Evolutionary conservation across 2,797 vertebrate species (phyloP), one percentile per base, ranked within the genome.

Genomic region (Syndactyla subalaris): DNA sequence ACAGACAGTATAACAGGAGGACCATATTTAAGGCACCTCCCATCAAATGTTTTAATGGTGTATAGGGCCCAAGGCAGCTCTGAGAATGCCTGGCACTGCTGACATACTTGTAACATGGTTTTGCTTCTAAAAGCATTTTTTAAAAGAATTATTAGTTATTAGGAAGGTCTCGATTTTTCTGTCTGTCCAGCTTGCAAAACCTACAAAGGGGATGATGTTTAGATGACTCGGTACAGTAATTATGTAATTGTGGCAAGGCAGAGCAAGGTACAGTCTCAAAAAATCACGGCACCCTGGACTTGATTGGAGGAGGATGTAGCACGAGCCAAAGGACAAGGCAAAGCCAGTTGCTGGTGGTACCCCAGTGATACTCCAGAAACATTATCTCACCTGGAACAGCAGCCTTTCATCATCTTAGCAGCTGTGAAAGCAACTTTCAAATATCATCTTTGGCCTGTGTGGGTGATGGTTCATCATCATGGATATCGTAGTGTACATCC

Each of bases 401-500:
- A 38, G 54, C 4, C 46, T 76, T 63, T 63, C 52, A 72, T 77
- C 75, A 45, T 51, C 20, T 34, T 13, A 83, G 78, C 70, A 83
- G 45, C 62, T 74, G 71, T 34, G 65, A 93, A 88, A 72, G 41
- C 49, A 74, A 30, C 72, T 91, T 89, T 65, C 32, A 79, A 8
- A 26, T 39, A 62, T 7, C 21, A n/a, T 52, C 67, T 59, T 71
- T 2, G 4, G 54, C 55, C 63, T 38, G 30, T 0, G 5, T 43
- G 62, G 54, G 85, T 1, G 0, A n/a, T 9, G 32, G 73, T 72
- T 78, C 29, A 9, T 62, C 66, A 9, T 6, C 23, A 32, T 26
- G 22, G 41, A n/a, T 12, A 22, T 45, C 3, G 1, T n/a, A 51
- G 18, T 3, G 0, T 23, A 3, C 0, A 0, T 30, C 6, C 1